Evolutionary conservation across 2,113 vertebrate species (phyloP), one percentile per base, ranked within the genome.

Genomic region (Piaya cayana): DNA sequence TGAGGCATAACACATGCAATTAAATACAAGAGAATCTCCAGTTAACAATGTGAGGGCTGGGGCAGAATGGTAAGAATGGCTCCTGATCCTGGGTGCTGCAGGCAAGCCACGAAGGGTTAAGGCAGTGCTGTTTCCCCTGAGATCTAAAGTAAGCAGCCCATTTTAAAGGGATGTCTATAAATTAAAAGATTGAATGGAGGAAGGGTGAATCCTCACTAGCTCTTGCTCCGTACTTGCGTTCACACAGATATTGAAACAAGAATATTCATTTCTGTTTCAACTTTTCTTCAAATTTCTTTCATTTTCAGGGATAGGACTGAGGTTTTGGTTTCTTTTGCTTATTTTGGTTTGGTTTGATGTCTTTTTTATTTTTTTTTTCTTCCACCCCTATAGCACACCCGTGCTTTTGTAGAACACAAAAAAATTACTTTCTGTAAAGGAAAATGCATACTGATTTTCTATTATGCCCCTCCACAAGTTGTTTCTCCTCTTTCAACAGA

Each of bases 251-350:
- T 64, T 75, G 39, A 79, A 92, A 63, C 30, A 68, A 58, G 26
- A 74, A n/a, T 50, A 53, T 43, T 59, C 0, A 3, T 68, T 92
- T 83, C 64, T 68, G 62, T 79, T 87, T 93, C 17, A 20, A 52
- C 75, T 70, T 96, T 88, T 95, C 94, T 92, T 71, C 62, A 88
- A 79, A 78, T 77, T 23, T 68, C 92, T 96, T 92, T 94, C 92
- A 89, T 90, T 50, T 59, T 45, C 22, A 91, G 64, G 79, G 42
- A 43, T 80, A 62, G 90, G 20, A 72, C 19, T 37, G 15, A 8
- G 76, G 8, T 20, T 86, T 86, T 81, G 5, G 30, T 62, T 77
- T 78, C 21, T 76, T 67, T 78, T 43, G 12, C 15, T 63, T 4
- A 95, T 92, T 94, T 72, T 86, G 43, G 80, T 94, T 92, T 86